Base-by-base conservation (phyloP, 2,113 vertebrate species). In the Alaudala cheleensis region DNA sequence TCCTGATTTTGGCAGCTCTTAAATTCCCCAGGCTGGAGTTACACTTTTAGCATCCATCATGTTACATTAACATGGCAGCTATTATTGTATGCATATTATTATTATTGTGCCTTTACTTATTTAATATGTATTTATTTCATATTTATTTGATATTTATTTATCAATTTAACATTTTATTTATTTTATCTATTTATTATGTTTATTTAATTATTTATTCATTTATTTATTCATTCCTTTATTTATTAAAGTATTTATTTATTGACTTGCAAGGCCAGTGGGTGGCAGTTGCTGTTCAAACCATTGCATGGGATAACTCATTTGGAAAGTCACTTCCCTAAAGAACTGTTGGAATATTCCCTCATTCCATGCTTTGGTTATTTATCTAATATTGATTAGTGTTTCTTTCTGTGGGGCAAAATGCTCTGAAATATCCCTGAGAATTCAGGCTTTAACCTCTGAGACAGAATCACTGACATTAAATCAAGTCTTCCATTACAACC, bases 51-150 rank as follows among this genome's bases (percentile, higher is more conserved):
- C 22, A 87, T 10, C 72, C 31, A 34, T 40, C 74, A 73, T 87
- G 87, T 93, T 77, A 88, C 51, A 83, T 77, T 90, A 70, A 91
- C 87, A 80, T 88, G 73, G 31, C 61, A 91, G 76, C 69, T 86
- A 6, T 58, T 83, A 16, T 19, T 66, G 33, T 50, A 67, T 9
- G 31, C 53, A 4, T 54, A 25, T 54, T 67, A 33, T 60, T 61
- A 31, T 24, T 74, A 28, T 16, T 62, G 40, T 37, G 13, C 17
- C 8, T 69, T 44, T 83, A 89, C 91, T 73, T 96, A 64, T 69
- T 44, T 7, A 2, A 31, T 51, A 65, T 84, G 72, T 47, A 45
- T 47, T 70, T 42, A 72, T 54, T 49, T 29, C 8, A 3, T 56
- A 66, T 72, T 39, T 42, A 72, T 54, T 49, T 29, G 14, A 3